A percentile compares a stretch with the other conserved stretches of the same genome.
These are phyloP conservation scores for Aphidius colemani DNA, from an alignment of 2,888 invertebrate species.

Conservation along the genomic window DNA sequence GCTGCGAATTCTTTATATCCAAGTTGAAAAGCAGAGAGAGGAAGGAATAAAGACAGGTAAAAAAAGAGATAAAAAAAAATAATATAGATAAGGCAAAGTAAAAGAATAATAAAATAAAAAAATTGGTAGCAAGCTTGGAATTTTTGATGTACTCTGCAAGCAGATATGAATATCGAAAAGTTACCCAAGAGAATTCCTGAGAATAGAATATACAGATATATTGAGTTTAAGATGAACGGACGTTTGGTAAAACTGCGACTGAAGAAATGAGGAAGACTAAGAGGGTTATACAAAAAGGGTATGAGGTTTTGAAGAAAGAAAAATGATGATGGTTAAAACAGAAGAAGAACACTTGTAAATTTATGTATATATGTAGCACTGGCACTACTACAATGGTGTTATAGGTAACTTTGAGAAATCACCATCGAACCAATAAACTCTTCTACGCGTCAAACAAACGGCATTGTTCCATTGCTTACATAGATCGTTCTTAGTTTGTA, in stretches of 20 bases:
- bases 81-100: conserved; percentile 1
- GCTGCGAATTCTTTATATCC: conserved; percentile 57
- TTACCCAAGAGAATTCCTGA: conserved; percentile 56
- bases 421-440: conserved; percentile 50
- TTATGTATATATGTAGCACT: background rate
- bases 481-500: background rate
- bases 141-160: conserved; percentile 57
- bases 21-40: conserved; percentile 29
- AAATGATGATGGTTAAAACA: conserved; percentile 3
- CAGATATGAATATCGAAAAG: conserved; percentile 59
- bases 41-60: conserved; percentile 4
- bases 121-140: conserved; percentile 50
- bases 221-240: conserved; percentile 25
- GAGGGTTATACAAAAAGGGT: conserved; percentile 7
- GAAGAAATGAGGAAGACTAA: background rate
- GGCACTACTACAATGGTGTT: conserved; percentile 4
- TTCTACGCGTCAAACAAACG: conserved; percentile 45
- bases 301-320: background rate
- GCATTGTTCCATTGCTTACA: conserved; percentile 22
- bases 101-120: conserved; percentile 5
- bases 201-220: conserved; percentile 39
- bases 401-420: conserved; percentile 46
- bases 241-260: background rate
- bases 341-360: conserved; percentile 10
- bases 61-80: conserved; percentile 6